phyloP scores from a whole-genome alignment of 2,888 invertebrate species.

The Oscheius myriophilus region DNA sequence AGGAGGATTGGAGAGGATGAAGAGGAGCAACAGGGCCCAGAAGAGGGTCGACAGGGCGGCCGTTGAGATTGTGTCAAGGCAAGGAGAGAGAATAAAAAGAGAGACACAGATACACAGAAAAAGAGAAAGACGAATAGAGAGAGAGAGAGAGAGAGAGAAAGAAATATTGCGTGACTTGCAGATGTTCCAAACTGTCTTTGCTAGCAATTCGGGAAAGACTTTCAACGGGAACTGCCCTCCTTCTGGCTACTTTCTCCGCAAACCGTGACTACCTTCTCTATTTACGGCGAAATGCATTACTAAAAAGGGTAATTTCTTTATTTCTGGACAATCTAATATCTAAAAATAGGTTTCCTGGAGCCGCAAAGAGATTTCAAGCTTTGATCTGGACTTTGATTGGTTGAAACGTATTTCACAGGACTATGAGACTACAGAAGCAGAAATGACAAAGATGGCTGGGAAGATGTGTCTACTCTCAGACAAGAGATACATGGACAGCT shows the following conservation, averaged over 20 bases:
- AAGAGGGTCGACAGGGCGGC: conserved; percentile 80
- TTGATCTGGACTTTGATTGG: conserved; percentile 37
- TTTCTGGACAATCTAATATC: neutral
- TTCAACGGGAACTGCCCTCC: conserved; percentile 81
- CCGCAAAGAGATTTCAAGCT: conserved; percentile 29
- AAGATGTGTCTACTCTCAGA: conserved; percentile 2
- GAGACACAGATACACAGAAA: no score
- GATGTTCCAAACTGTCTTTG: conserved; percentile 37
- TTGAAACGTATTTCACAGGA: conserved; percentile 16
- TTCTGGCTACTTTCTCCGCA: conserved; percentile 76
- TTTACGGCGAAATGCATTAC: conserved; percentile 80
- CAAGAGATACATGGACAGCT: conserved; percentile 22
- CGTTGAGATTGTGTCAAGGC: conserved; percentile 79
- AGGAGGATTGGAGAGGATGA: conserved; percentile 69
- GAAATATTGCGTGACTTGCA: conserved; percentile 73
- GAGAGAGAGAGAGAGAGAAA: no score
- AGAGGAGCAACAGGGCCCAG: conserved; percentile 79
- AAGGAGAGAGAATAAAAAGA: conserved; percentile 71
- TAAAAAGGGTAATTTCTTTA: conserved; percentile 74
- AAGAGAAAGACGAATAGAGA: no score
- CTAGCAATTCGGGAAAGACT: conserved; percentile 78
- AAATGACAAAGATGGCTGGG: conserved; percentile 1
- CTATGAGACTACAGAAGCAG: conserved; percentile 3
- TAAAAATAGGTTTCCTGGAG: conserved; percentile 41
- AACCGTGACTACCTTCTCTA: conserved; percentile 47